phyloP scores from a whole-genome alignment of 2,797 vertebrate genomes.

The Allobates femoralis region DNA sequence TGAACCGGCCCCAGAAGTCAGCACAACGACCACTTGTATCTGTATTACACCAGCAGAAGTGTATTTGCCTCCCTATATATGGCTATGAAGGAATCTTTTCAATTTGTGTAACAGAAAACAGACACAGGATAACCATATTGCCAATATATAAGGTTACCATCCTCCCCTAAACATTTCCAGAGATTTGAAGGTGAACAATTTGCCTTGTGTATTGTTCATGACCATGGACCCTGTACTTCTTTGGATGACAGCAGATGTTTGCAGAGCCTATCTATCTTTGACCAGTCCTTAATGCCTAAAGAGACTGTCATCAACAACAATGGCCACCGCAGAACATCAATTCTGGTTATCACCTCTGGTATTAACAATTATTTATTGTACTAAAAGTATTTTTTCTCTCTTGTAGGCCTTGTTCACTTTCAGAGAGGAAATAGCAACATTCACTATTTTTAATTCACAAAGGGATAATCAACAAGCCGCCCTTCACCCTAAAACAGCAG shows the following conservation, averaged over 20 bases:
- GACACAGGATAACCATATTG: slow-evolving; percentile 31
- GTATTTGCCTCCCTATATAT: slow-evolving; percentile 10
- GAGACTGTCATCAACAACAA: neutral
- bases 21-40: slow-evolving; percentile 13
- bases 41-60: neutral
- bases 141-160: slow-evolving; percentile 28
- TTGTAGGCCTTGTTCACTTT: neutral
- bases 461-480: slow-evolving; percentile 9
- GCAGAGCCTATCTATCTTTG: slow-evolving; percentile 8
- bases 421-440: neutral
- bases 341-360: neutral
- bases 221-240: slow-evolving; percentile 22
- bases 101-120: slow-evolving; percentile 48
- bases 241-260: slow-evolving; percentile 24
- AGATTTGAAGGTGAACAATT: slow-evolving; percentile 36
- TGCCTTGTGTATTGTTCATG: slow-evolving; percentile 36
- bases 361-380: neutral
- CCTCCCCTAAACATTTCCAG: slow-evolving; percentile 45
- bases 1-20: neutral
- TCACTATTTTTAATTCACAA: slow-evolving; percentile 1
- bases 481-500: neutral
- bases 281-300: neutral
- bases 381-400: neutral
- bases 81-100: slow-evolving; percentile 36
- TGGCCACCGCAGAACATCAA: neutral